phyloP scores from a whole-genome alignment of 2,113 vertebrate species.

The Pteruthius melanotis region DNA sequence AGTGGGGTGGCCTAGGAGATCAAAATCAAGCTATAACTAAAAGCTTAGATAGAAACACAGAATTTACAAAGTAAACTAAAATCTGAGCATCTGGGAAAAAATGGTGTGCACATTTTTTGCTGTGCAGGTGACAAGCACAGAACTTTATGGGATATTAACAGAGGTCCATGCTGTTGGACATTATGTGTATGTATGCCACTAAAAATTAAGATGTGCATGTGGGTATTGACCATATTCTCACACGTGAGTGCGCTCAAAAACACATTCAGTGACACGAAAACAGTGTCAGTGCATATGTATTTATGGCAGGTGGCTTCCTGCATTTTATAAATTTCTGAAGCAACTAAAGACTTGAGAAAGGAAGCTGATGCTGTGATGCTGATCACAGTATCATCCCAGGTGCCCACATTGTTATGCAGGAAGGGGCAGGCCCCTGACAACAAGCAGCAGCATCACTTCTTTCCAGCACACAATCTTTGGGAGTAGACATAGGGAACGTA shows the following conservation, averaged over 20 bases:
- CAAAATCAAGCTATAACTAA: background rate
- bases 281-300: background rate
- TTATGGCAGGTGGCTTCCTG: background rate
- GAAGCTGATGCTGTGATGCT: background rate
- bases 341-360: background rate
- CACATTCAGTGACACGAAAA: background rate
- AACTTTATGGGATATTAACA: background rate
- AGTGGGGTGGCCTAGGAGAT: background rate
- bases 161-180: background rate
- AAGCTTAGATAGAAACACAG: background rate
- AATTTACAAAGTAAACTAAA: background rate
- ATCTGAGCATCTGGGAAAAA: background rate
- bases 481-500: rapidly evolving
- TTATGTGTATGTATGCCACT: background rate
- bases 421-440: background rate
- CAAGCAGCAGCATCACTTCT: background rate
- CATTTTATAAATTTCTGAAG: background rate
- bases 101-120: background rate
- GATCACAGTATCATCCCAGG: rapidly evolving
- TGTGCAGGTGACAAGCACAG: background rate
- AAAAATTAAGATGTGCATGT: rapidly evolving
- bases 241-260: background rate
- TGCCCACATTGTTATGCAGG: rapidly evolving
- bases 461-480: background rate
- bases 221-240: background rate